phyloP scores from a whole-genome alignment of 2,888 invertebrate species.

The Chrysolina haemoptera region DNA sequence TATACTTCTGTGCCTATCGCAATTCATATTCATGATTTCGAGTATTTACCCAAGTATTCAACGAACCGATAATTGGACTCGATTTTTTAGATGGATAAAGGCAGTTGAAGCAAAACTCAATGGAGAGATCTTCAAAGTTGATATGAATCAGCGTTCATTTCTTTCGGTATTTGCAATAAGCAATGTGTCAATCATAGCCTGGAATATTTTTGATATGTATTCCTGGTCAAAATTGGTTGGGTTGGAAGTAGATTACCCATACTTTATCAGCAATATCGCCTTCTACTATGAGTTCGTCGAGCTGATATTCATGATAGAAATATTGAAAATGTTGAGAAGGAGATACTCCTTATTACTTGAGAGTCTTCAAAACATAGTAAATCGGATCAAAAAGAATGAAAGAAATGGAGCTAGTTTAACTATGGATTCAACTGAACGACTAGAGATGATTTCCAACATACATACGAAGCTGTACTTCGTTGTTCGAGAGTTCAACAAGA shows the following conservation, averaged over 20 bases:
- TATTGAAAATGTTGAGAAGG: conserved; percentile 1
- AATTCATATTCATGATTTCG: not conserved
- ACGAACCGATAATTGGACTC: not conserved
- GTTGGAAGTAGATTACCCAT: not conserved
- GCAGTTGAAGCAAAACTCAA: not conserved
- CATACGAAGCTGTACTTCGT: conserved; percentile 8
- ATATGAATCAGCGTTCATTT: not conserved
- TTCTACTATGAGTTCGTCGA: conserved; percentile 13
- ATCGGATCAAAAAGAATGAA: not conserved
- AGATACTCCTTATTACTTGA: not conserved
- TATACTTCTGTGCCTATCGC: not conserved
- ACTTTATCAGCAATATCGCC: not conserved
- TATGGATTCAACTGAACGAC: not conserved
- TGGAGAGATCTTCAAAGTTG: not conserved
- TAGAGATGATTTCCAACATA: not conserved
- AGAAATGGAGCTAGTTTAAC: not conserved
- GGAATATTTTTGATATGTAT: conserved; percentile 9
- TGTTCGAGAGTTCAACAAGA: not conserved
- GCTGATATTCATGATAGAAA: conserved; percentile 5
- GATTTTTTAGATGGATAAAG: not conserved
- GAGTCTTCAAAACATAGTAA: not conserved
- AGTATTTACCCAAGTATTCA: not conserved
- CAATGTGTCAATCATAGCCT: not conserved
- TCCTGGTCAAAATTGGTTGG: not conserved
- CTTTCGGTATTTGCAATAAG: not conserved